Evolutionary conservation across 2,888 invertebrate genomes (phyloP), one percentile per base, ranked within the genome.

Genomic region (Aplocera efformata): DNA sequence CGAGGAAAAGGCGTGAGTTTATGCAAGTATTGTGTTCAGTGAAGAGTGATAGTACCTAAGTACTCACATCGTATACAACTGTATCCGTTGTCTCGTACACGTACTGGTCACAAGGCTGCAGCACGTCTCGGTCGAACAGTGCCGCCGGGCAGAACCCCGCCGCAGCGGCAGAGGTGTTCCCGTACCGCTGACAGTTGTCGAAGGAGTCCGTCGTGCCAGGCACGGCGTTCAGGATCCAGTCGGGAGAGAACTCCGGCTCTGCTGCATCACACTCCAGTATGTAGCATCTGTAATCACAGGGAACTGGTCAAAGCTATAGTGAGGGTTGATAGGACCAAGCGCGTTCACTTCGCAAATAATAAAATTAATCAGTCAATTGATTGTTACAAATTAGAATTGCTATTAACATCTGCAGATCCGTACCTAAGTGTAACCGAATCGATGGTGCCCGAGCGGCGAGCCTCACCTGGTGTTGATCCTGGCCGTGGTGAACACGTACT

Each of bases 101-200:
- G 28, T 70, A 71, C 4, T 60, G 50, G 0, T 78, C 67, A 39
- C 85, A 85, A 0, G 49, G 37, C 4, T 66, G 47, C 1, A 59
- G 31, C 0, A 13, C 44, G 31, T 46, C 23, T 1, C 42, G 51
- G 46, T 85, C 60, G 43, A 85, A 85, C 38, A 73, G 65, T 0
- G 46, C 41, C 0, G 72, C 71, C 0, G 82, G 76, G 31, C 85
- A 85, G n/a, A 44, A 47, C 10, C 33, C 49, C 3, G 30, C 13
- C n/a, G 21, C 36, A 0, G 40, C 30, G 5, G 34, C 20, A 2
- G 58, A 48, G 1, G 26, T 28, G 47, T 61, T 65, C 10, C 54
- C 67, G 48, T 66, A 90, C 1, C 90, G 80, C 34, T 73, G 66
- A 54, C 91, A 90, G 42, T 79, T 79, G 38, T 89, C 85, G 45